These are phyloP conservation scores for Brienomyrus brachyistius DNA, from an alignment of 2,113 vertebrate genomes.

Conservation along the genomic window DNA sequence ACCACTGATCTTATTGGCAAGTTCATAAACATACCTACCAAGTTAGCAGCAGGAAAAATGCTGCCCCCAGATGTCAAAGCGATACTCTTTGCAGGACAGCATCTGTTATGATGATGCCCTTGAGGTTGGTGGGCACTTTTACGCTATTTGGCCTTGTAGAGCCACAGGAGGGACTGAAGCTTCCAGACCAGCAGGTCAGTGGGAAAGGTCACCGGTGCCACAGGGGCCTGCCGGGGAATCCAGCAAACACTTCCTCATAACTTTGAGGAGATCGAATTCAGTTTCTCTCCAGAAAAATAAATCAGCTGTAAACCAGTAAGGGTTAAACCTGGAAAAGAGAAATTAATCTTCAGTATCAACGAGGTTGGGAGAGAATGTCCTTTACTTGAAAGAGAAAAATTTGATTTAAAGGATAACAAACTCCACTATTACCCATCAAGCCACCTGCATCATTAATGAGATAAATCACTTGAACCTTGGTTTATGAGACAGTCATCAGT, in stretches of 20 bases:
- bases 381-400: constrained; percentile 1
- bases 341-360: not conserved
- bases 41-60: not conserved
- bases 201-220: not conserved
- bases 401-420: constrained; percentile 9
- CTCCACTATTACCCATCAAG: not conserved
- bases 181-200: not conserved
- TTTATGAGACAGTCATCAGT: not conserved
- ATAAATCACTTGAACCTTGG: not conserved
- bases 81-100: not conserved
- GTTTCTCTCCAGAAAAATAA: not conserved
- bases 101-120: not conserved
- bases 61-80: too few relatives aligned
- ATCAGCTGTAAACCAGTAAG: not conserved
- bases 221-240: not conserved
- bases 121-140: not conserved
- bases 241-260: not conserved
- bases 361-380: not conserved
- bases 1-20: not conserved
- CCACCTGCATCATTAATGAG: constrained; percentile 5
- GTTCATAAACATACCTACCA: not conserved
- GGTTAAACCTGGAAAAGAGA: not conserved
- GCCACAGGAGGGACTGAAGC: not conserved
- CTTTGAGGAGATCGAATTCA: not conserved
- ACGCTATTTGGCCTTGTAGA: not conserved